Conservation (phyloP, 2,113 vertebrate species). For the Meleagris gallopavo region DNA sequence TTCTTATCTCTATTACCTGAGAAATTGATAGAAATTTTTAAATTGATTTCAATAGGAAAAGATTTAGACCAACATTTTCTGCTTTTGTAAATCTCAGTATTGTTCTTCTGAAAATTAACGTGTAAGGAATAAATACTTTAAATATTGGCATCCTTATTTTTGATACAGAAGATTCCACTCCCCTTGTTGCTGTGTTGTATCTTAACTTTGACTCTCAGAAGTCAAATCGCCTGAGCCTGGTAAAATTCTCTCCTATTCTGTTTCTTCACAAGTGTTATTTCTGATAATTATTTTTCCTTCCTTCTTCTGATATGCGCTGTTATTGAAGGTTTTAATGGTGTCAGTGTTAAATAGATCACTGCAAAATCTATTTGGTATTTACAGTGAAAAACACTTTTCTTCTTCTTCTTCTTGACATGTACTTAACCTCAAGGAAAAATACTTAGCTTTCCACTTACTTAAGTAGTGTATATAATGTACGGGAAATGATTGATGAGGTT, state of each 20-base stretch:
- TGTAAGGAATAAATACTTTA: neutral
- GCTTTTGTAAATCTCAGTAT: neutral
- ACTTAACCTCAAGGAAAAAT: slow-evolving; percentile 54
- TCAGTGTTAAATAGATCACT: slow-evolving; percentile 59
- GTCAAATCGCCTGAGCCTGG: neutral
- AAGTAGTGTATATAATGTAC: neutral
- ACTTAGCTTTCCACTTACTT: slow-evolving; percentile 51
- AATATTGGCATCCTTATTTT: neutral
- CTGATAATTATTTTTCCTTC: slow-evolving; percentile 10
- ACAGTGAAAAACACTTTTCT: slow-evolving; percentile 35
- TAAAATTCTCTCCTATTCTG: neutral
- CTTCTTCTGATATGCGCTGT: neutral
- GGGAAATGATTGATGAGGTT: slow-evolving; percentile 57
- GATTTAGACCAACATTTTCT: neutral
- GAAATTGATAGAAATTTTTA: neutral
- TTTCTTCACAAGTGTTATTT: slow-evolving; percentile 42
- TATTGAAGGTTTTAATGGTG: slow-evolving; percentile 32
- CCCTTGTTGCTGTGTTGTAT: neutral
- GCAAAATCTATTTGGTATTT: slow-evolving; percentile 53
- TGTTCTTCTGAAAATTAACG: neutral
- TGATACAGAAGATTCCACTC: neutral
- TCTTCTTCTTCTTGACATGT: slow-evolving; percentile 44
- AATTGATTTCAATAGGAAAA: neutral
- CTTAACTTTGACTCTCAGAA: neutral
- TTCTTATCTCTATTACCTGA: neutral